These are phyloP conservation scores for Halyomorpha halys DNA, from an alignment of 1,140 invertebrate genomes.

Conservation along the genomic window DNA sequence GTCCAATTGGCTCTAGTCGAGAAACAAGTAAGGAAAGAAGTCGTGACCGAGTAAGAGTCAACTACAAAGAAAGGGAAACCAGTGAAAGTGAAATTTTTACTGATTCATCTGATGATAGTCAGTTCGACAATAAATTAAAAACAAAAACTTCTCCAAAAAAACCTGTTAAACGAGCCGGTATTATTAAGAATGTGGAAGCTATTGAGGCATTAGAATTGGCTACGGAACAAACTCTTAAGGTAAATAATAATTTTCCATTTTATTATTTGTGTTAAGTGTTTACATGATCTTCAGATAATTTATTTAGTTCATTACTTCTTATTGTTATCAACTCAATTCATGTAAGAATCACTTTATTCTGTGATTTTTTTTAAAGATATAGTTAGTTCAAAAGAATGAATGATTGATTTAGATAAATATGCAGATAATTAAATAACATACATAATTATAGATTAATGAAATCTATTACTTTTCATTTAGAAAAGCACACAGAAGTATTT, in stretches of 20 bases:
- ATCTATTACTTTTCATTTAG: no score
- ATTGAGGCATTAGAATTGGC: constrained; percentile 65
- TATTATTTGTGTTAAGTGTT: no score
- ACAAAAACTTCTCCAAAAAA: constrained; percentile 37
- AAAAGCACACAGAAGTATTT: no score
- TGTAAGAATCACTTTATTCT: no score
- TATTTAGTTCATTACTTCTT: no score
- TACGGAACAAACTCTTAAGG: constrained; percentile 70
- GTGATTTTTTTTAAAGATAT: no score
- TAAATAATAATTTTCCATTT: constrained; percentile 33
- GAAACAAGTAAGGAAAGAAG: constrained; percentile 20
- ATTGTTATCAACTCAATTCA: no score
- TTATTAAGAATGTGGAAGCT: constrained; percentile 46
- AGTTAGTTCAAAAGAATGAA: no score
- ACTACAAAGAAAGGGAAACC: constrained; percentile 26
- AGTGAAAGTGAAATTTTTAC: constrained; percentile 29
- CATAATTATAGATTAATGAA: no score
- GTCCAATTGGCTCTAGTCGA: constrained; percentile 5
- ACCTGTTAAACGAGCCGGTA: constrained; percentile 33
- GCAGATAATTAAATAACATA: no score
- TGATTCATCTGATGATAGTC: constrained; percentile 27
- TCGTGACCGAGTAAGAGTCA: constrained; percentile 20
- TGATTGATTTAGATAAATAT: no score
- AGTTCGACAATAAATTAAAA: constrained; percentile 36
- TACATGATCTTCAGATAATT: no score